Evolutionary conservation across 2,888 invertebrate genomes (phyloP).

Genomic region (Taphrorychus bicolor): DNA sequence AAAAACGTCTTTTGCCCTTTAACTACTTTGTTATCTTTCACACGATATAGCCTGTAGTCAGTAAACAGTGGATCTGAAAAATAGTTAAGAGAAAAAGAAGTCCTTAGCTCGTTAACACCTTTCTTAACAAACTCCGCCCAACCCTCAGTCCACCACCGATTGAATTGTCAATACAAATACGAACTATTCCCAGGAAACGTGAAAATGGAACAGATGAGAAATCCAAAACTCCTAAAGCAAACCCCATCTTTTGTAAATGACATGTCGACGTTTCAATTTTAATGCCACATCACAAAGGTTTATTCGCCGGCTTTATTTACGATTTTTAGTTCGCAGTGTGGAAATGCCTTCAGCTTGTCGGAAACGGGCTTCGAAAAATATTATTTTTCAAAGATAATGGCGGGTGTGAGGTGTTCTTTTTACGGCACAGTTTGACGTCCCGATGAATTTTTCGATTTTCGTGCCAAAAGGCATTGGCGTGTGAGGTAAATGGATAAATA

Average conservation of each 20-base stretch:
- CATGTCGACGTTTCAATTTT: constrained; percentile 3
- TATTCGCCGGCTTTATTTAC: constrained; percentile 22
- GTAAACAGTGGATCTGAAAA: too few species aligned
- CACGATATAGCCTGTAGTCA: too few species aligned
- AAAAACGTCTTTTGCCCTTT: too few species aligned
- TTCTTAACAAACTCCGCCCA: too few species aligned
- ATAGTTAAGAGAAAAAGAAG: too few species aligned
- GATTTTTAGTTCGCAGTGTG: constrained; percentile 17
- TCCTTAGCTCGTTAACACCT: too few species aligned
- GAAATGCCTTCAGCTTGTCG: constrained; percentile 23
- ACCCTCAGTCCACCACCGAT: too few species aligned
- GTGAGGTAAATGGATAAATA: constrained; percentile 33
- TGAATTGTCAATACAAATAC: too few species aligned
- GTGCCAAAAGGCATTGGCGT: constrained; percentile 25
- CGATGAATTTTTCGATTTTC: constrained; percentile 31
- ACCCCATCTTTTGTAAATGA: neutral
- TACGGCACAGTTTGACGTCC: constrained; percentile 19
- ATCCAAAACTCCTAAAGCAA: neutral
- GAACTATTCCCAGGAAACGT: too few species aligned
- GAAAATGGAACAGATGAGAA: too few species aligned
- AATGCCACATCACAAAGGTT: neutral
- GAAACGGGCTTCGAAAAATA: constrained; percentile 32
- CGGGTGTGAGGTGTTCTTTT: constrained; percentile 23
- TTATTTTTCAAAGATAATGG: constrained; percentile 34
- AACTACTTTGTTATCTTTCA: too few species aligned